Evolutionary conservation across 2,888 invertebrate genomes (phyloP).

Genomic region (Xylocampa areola): DNA sequence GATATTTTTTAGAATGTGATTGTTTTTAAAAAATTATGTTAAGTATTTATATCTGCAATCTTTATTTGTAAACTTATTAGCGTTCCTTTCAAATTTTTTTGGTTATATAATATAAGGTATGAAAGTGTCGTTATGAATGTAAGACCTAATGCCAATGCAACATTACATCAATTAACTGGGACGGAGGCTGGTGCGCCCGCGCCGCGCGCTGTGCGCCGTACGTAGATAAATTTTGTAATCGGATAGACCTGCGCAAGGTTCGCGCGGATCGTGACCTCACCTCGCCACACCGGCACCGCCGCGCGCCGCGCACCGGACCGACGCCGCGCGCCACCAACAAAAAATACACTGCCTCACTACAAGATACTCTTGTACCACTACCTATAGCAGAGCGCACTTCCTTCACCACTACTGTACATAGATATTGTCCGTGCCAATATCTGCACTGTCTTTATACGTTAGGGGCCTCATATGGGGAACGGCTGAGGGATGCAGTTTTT

Average conservation of each 20-base stretch:
- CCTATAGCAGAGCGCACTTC: too few relatives aligned
- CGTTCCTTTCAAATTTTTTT: too few relatives aligned
- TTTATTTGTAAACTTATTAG: too few relatives aligned
- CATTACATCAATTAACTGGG: too few relatives aligned
- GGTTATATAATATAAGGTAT: too few relatives aligned
- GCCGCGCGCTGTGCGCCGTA: not conserved
- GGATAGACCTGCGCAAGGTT: constrained; percentile 23
- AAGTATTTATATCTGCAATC: too few relatives aligned
- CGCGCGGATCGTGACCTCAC: constrained; percentile 2
- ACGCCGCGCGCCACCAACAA: not conserved
- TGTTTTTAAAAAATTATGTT: too few relatives aligned
- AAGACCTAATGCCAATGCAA: too few relatives aligned
- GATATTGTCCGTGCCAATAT: not conserved
- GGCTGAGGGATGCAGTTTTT: too few relatives aligned
- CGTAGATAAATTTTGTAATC: constrained; percentile 1
- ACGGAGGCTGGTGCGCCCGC: too few relatives aligned
- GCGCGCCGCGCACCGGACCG: not conserved
- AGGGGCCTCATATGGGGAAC: not conserved
- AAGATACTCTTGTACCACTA: not conserved
- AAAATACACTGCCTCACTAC: constrained; percentile 18
- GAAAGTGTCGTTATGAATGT: too few relatives aligned
- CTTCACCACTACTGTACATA: not conserved
- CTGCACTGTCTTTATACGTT: not conserved
- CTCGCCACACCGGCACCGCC: not conserved
- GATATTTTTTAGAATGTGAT: too few relatives aligned